These are phyloP conservation scores for Cordilura impudica DNA, from an alignment of 2,888 invertebrate genomes.

Conservation along the genomic window DNA sequence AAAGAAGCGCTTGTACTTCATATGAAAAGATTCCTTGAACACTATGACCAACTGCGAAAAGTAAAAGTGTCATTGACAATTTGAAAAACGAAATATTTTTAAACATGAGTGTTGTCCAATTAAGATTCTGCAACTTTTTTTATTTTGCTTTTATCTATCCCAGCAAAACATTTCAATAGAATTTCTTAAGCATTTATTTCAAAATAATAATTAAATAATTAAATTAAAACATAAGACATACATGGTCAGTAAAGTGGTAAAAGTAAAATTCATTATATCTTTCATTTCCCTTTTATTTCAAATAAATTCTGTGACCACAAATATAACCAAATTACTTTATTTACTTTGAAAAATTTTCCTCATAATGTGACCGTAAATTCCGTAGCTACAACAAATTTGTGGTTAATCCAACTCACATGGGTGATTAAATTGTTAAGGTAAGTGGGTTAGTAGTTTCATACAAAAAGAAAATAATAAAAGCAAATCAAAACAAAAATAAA, in stretches of 20 bases:
- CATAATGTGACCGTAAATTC: constrained; percentile 28
- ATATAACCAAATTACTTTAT: constrained; percentile 20
- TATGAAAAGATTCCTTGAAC: neutral
- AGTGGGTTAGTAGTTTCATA: neutral
- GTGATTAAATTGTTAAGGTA: neutral
- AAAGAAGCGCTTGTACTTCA: neutral
- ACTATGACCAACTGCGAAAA: neutral
- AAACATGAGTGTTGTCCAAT: too few relatives aligned
- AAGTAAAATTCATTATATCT: neutral
- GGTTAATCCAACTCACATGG: neutral
- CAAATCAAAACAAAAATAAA: neutral
- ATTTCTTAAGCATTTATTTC: too few relatives aligned
- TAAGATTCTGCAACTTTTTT: too few relatives aligned
- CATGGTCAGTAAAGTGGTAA: too few relatives aligned
- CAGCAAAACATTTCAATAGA: too few relatives aligned
- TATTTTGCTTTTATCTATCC: too few relatives aligned
- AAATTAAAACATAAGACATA: too few relatives aligned
- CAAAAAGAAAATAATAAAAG: neutral
- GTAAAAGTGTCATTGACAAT: constrained; percentile 4
- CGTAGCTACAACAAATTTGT: neutral
- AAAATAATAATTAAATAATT: too few relatives aligned
- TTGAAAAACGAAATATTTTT: neutral
- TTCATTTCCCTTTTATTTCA: neutral
- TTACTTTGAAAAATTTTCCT: neutral
- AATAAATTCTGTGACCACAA: neutral